phyloP scores from a whole-genome alignment of 2,113 vertebrate genomes.

The Crotalus helleri region DNA sequence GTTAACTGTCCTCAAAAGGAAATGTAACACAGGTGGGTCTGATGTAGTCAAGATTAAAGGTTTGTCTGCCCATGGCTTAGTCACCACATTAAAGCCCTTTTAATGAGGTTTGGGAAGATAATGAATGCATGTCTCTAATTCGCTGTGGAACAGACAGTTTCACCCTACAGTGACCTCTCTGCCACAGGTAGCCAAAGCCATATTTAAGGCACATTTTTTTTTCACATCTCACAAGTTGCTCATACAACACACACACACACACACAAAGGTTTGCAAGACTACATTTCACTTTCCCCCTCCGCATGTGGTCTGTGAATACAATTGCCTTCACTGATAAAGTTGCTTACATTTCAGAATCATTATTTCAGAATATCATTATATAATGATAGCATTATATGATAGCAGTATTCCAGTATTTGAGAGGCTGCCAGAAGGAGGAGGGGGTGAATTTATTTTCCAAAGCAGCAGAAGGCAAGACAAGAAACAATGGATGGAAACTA shows the following conservation, averaged over 20 bases:
- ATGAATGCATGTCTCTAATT: slow-evolving; percentile 73
- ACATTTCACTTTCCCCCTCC: neutral
- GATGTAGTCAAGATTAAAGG: slow-evolving; percentile 75
- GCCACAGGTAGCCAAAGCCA: slow-evolving; percentile 70
- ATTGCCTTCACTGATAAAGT: neutral
- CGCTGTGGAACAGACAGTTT: slow-evolving; percentile 63
- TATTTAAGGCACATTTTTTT: slow-evolving; percentile 61
- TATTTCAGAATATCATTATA: too few species aligned
- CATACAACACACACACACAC: neutral
- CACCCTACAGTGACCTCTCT: slow-evolving; percentile 65
- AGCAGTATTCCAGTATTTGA: too few species aligned
- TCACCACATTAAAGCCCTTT: slow-evolving; percentile 74
- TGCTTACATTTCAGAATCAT: neutral
- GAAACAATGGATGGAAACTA: too few species aligned
- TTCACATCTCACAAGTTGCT: neutral
- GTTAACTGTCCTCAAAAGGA: slow-evolving; percentile 68
- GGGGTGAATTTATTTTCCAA: too few species aligned
- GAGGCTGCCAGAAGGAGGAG: too few species aligned
- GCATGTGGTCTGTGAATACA: neutral
- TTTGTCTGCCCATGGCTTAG: slow-evolving; percentile 70
- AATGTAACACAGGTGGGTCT: slow-evolving; percentile 77
- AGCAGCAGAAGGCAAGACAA: too few species aligned
- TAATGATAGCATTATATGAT: too few species aligned
- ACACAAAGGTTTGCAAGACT: neutral
- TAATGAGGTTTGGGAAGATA: slow-evolving; percentile 75